Percentiles rank a stretch among this genome's conserved stretches.
Conservation (phyloP, 2,888 invertebrate species). For the Chirona hameri region DNA sequence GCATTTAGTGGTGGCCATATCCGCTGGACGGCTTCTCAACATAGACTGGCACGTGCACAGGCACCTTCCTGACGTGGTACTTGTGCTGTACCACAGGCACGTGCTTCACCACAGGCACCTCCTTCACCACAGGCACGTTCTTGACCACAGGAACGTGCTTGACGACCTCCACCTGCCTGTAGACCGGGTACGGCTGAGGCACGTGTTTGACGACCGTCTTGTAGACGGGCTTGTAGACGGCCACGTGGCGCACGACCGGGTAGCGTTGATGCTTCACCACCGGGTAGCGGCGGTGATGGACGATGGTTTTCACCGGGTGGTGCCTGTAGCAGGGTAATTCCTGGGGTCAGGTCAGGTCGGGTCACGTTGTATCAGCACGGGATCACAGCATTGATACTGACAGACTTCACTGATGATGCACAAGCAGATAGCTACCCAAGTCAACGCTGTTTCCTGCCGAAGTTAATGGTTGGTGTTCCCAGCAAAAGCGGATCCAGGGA, state of each 20-base stretch:
- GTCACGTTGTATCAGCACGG: too few species aligned
- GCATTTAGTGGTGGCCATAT: background rate
- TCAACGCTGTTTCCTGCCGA: too few species aligned
- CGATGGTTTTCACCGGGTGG: background rate
- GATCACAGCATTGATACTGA: too few species aligned
- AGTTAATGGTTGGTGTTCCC: too few species aligned
- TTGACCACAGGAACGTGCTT: background rate
- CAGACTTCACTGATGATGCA: too few species aligned
- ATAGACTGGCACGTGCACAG: constrained; percentile 22
- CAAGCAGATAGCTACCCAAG: too few species aligned
- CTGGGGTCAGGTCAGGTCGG: too few species aligned
- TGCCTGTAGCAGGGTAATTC: background rate
- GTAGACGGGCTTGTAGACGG: background rate
- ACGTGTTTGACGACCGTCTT: background rate
- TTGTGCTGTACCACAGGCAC: too few species aligned
- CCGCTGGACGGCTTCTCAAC: background rate
- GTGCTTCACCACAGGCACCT: too few species aligned
- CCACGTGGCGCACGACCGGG: background rate
- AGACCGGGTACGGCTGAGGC: too few species aligned
- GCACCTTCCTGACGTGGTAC: too few species aligned
- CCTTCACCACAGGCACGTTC: background rate
- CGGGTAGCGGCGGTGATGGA: background rate
- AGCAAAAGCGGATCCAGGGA: too few species aligned
- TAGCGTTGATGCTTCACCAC: background rate
- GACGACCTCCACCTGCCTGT: background rate